A percentile compares a stretch with the other conserved stretches of the same genome.
Conservation (phyloP, 2,113 vertebrate genomes). For the Pituophis catenifer region DNA sequence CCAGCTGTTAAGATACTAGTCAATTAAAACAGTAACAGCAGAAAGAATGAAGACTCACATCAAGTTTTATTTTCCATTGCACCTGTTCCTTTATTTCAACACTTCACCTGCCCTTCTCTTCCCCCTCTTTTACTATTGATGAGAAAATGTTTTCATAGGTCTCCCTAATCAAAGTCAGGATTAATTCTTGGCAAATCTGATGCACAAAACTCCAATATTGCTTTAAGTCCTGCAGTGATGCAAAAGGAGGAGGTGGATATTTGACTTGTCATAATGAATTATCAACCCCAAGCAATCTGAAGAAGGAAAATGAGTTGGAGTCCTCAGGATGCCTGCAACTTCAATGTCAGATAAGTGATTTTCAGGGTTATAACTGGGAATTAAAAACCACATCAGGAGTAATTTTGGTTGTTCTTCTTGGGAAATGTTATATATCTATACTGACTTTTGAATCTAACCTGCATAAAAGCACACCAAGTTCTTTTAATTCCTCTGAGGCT, state of each 20-base stretch:
- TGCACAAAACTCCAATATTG: conserved; percentile 40
- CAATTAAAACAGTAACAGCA: neutral
- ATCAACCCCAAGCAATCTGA: neutral
- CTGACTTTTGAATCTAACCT: neutral
- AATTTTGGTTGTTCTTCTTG: neutral
- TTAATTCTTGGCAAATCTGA: conserved; percentile 54
- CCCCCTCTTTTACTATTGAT: neutral
- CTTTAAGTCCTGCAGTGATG: conserved; percentile 1
- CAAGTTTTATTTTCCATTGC: neutral
- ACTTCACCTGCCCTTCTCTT: neutral
- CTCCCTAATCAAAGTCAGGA: conserved; percentile 37
- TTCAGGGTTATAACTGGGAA: neutral
- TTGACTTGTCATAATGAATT: conserved; percentile 6
- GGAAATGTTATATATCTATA: neutral
- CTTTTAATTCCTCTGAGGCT: neutral
- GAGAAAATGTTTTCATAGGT: conserved; percentile 26
- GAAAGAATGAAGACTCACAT: conserved; percentile 4
- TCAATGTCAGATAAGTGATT: neutral
- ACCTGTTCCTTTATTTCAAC: conserved; percentile 20
- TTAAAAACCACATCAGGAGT: neutral
- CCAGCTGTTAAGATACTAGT: conserved; percentile 8
- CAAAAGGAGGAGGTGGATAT: neutral
- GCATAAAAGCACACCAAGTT: neutral
- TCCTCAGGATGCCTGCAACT: neutral
- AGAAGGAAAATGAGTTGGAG: neutral